Conservation (phyloP, 2,797 vertebrate species). For the Lepilemur ruficaudatus region DNA sequence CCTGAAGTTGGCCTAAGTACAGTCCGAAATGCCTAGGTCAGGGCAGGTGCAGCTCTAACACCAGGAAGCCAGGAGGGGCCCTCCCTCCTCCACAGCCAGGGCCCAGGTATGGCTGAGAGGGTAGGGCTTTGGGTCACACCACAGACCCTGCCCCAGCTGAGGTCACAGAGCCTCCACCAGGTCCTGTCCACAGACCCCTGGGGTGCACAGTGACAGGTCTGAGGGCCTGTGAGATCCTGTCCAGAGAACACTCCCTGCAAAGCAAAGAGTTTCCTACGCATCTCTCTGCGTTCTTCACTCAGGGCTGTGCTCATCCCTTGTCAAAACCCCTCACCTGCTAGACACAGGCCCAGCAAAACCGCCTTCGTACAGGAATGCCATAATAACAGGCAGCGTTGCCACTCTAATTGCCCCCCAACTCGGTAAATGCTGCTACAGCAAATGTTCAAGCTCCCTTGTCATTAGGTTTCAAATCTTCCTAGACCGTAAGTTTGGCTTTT, state of each 20-base stretch:
- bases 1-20: neutral
- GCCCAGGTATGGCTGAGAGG: neutral
- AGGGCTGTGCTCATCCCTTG: neutral
- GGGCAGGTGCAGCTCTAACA: neutral
- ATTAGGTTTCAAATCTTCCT: neutral
- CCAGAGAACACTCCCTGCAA: neutral
- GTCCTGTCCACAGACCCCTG: neutral
- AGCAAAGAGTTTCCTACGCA: neutral
- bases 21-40: neutral
- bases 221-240: neutral
- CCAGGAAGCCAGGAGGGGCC: neutral
- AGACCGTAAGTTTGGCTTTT: constrained; percentile 1
- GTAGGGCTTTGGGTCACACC: neutral
- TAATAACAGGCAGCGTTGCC: neutral
- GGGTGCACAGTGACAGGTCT: neutral
- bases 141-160: constrained; percentile 1
- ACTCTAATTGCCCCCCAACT: neutral
- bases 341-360: neutral
- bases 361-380: rapidly evolving
- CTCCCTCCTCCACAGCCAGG: neutral
- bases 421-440: neutral
- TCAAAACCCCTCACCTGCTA: neutral
- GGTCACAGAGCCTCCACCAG: neutral
- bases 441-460: neutral
- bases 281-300: neutral